phyloP scores from a whole-genome alignment of 2,797 vertebrate genomes.

The Bradypodion pumilum region DNA sequence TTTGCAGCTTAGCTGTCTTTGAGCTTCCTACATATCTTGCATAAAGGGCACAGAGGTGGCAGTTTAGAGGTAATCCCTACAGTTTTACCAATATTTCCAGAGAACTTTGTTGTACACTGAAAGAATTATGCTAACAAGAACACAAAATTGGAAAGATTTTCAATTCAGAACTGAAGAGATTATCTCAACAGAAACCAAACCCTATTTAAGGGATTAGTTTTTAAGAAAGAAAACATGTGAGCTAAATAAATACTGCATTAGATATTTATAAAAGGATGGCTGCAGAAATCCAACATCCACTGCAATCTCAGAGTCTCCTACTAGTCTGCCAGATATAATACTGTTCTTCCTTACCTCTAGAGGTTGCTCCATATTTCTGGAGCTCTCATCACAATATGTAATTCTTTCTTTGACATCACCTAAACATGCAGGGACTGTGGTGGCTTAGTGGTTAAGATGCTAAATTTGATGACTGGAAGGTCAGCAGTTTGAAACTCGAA shows the following conservation, averaged over 20 bases:
- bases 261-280: neutral
- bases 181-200: neutral
- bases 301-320: neutral
- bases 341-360: neutral
- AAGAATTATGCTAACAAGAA: conserved; percentile 49
- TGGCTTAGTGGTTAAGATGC: too few species aligned
- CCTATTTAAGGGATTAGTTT: neutral
- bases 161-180: conserved; percentile 35
- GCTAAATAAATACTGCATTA: neutral
- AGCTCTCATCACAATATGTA: neutral
- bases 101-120: conserved; percentile 60
- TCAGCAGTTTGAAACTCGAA: too few species aligned
- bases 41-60: conserved; percentile 36
- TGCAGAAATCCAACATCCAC: neutral
- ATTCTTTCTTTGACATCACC: neutral
- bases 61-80: conserved; percentile 38
- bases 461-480: too few species aligned
- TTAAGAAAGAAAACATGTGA: neutral
- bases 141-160: conserved; percentile 30
- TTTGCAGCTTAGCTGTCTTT: conserved; percentile 51
- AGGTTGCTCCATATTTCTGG: neutral
- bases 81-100: conserved; percentile 52
- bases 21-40: conserved; percentile 49
- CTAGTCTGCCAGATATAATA: neutral
- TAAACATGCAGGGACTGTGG: too few species aligned